Base-by-base conservation (phyloP, 2,797 vertebrate genomes). In the Potorous gilbertii region DNA sequence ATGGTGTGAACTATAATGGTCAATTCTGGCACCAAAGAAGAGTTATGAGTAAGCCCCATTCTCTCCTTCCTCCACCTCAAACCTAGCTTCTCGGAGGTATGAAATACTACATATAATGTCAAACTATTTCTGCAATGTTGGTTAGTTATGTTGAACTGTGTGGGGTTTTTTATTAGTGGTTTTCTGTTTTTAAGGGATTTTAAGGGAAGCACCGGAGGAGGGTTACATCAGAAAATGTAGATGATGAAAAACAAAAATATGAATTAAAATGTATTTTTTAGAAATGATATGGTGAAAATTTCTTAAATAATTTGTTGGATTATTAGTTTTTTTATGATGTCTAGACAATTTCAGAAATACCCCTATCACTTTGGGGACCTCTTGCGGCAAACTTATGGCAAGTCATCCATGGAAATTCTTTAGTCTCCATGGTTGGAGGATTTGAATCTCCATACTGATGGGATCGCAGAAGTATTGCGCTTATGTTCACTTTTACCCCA, bases 391-490 rank as follows among this genome's bases (percentile, higher is more conserved):
- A 50, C 21, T 46, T 87, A 11, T 28, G 24, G n/a, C 40, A 81
- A 46, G 40, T 27, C 40, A 34, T 87, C 6, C 21, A 2, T 87
- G 74, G n/a, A 46, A 46, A 81, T 81, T 18, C 18, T 81, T 46
- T 40, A 24, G n/a, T 87, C 40, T 81, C 18, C 3, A 24, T 21
- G 6, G n/a, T 81, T 81, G 18, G n/a, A 81, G n/a, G 18, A 52
- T 52, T 52, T 0, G 66, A 46, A 40, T 81, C 16, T 87, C 74
- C 40, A 81, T 16, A 24, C 66, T 74, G 40, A 3, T 59, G 89
- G n/a, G 10, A 93, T 34, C 29, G 92, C 95, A 55, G 95, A 95
- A 96, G 50, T 93, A 95, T 91, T 74, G 90, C 46, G 66, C 89
- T 52, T 1, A 29, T 94, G 54, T 87, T 10, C 9, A 90, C 52